These are phyloP conservation scores for Eustalomyia histrio DNA, from an alignment of 2,888 invertebrate genomes.

Conservation along the genomic window DNA sequence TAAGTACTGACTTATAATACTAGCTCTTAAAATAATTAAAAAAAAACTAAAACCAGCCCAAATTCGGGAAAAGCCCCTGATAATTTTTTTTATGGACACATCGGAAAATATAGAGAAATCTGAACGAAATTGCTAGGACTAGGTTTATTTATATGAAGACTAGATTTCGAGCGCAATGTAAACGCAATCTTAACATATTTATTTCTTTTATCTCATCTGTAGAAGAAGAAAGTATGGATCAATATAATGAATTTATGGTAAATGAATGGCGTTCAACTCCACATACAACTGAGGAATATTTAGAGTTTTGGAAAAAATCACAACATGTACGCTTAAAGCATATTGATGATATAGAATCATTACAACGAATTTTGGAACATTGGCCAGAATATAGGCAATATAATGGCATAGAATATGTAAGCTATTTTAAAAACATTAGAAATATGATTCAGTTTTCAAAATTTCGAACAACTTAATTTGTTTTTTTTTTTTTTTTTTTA, in stretches of 20 bases:
- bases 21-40: no score
- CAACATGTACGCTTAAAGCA: slow-evolving; percentile 49
- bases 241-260: slow-evolving; percentile 39
- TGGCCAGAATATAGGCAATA: slow-evolving; percentile 61
- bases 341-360: slow-evolving; percentile 53
- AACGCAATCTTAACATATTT: no score
- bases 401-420: slow-evolving; percentile 54
- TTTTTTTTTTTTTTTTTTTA: neutral
- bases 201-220: no score
- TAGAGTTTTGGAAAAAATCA: slow-evolving; percentile 48
- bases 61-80: no score
- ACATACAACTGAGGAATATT: slow-evolving; percentile 35
- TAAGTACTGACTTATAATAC: no score
- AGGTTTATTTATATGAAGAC: no score
- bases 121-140: no score
- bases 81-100: no score
- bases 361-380: slow-evolving; percentile 51
- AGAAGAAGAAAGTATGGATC: slow-evolving; percentile 47
- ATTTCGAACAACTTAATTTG: no score
- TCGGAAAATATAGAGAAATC: no score
- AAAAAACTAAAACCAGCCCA: no score
- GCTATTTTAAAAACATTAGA: slow-evolving; percentile 6
- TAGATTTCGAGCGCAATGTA: no score
- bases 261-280: slow-evolving; percentile 33
- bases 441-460: neutral